A percentile compares a stretch with the other conserved stretches of the same genome.
phyloP scores from a whole-genome alignment of 2,113 vertebrate species.

The Narcine bancroftii region DNA sequence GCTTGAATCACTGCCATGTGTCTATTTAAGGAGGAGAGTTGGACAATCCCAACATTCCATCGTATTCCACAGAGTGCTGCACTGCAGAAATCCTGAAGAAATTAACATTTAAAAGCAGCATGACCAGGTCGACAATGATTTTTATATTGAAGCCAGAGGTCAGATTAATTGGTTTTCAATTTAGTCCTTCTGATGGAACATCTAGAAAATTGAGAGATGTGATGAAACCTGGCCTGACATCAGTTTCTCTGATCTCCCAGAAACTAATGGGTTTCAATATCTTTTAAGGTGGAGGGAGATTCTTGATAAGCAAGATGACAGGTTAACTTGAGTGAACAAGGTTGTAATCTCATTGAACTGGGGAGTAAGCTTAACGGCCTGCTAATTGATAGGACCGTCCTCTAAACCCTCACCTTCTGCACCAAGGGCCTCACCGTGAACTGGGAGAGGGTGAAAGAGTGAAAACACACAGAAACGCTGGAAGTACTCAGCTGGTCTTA shows the following conservation, averaged over 20 bases:
- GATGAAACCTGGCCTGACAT: too few relatives aligned
- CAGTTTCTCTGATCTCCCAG: not conserved
- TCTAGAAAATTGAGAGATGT: not conserved
- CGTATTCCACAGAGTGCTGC: not conserved
- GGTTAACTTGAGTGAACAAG: too few relatives aligned
- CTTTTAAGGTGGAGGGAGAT: too few relatives aligned
- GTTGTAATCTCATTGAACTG: too few relatives aligned
- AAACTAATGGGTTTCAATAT: too few relatives aligned
- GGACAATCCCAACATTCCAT: conserved; percentile 9
- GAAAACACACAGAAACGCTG: too few relatives aligned
- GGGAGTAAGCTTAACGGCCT: too few relatives aligned
- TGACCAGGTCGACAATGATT: not conserved
- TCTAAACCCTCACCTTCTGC: not conserved
- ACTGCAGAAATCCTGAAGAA: conserved; percentile 15
- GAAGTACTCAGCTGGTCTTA: too few relatives aligned
- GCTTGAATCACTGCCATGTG: conserved; percentile 16
- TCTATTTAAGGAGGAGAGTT: conserved; percentile 31
- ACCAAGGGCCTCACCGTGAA: not conserved
- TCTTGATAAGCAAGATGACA: too few relatives aligned
- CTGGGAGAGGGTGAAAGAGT: too few relatives aligned
- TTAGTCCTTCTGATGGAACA: not conserved
- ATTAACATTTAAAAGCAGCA: not conserved
- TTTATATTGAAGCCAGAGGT: not conserved
- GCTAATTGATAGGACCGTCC: too few relatives aligned
- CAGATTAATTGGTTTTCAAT: not conserved